These are phyloP conservation scores for Orientallactaga bullata DNA, from an alignment of 2,113 vertebrate species.

Conservation along the genomic window DNA sequence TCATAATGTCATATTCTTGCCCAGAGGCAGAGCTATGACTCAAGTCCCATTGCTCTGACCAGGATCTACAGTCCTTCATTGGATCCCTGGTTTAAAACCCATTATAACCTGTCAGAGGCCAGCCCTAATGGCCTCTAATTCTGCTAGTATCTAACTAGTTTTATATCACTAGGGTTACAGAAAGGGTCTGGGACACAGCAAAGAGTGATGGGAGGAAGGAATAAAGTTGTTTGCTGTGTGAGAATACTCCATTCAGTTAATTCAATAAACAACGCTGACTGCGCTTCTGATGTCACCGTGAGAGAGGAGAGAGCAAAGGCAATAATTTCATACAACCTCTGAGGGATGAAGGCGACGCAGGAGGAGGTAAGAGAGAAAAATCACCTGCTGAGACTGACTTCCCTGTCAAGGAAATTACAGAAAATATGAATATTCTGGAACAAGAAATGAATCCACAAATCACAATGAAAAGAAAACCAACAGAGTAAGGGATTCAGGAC, in stretches of 20 bases:
- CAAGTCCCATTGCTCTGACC: not conserved
- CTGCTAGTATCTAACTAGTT: not conserved
- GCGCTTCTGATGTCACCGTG: not conserved
- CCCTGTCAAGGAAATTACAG: not conserved
- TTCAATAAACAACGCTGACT: not conserved
- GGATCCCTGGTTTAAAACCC: too few relatives aligned
- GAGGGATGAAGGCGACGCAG: not conserved
- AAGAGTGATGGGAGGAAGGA: not conserved
- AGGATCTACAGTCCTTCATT: not conserved
- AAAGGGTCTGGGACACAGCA: not conserved
- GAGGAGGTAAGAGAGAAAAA: not conserved
- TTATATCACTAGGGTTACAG: not conserved
- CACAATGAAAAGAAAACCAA: not conserved
- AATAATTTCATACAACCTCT: not conserved
- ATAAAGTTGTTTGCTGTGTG: not conserved
- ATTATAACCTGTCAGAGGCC: too few relatives aligned
- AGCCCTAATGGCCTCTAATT: not conserved
- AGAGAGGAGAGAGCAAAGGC: not conserved
- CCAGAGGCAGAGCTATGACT: not conserved
- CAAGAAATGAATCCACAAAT: not conserved
- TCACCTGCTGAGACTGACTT: rapidly evolving
- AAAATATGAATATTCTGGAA: not conserved
- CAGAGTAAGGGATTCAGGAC: not conserved
- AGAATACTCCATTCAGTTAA: not conserved
- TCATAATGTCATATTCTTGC: not conserved